Base-by-base conservation (phyloP, 1,140 invertebrate genomes). In the Andrena cerasifolii region DNA sequence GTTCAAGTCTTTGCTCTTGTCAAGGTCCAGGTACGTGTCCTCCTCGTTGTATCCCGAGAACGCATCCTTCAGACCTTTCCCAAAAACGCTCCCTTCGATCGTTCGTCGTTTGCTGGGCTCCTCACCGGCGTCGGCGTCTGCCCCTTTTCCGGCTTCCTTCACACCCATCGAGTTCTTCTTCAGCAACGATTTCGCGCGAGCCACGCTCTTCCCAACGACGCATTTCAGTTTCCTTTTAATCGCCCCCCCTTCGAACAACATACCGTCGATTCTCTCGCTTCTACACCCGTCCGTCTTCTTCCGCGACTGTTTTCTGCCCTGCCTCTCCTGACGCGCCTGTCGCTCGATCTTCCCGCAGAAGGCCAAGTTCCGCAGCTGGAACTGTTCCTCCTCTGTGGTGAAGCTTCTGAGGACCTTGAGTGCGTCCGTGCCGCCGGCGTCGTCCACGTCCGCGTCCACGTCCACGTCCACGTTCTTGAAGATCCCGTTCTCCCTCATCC, bases 401-500 rank as follows among this genome's bases (percentile, higher is more conserved):
- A 91, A 89, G 58, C 91, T 92, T 24, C 89, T 59, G 1, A 93
- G 68, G 5, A 88, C 90, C 45, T 87, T 90, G 0, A 93, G 67
- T 2, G 89, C 92, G 51, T 93, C 92, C 0, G 90, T 91, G 3
- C 76, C 86, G 16, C 66, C 47, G 2, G 59, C 58, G 5, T 62
- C 72, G 18, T 84, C 79, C 1, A 58, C 6, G 36, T 92, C 90
- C 0, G 87, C 90, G 2, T 77, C 85, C 16, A 53, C 43, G 4
- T 71, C 43, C 6, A 47, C 73, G 6, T 85, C 79, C 3, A 40
- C n/a, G 54, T 24, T 21, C 4, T 79, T 65, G 7, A 65, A 67
- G 47, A 66, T 24, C 8, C 54, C 51, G 24, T 79, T 79, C 36
- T 89, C 84, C 2, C 83, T 83, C 14, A 92, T 90, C 3, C 87